A percentile compares a stretch with the other conserved stretches of the same genome.
Conservation (phyloP, 2,113 vertebrate species). For the Hyperopisus bebe region DNA sequence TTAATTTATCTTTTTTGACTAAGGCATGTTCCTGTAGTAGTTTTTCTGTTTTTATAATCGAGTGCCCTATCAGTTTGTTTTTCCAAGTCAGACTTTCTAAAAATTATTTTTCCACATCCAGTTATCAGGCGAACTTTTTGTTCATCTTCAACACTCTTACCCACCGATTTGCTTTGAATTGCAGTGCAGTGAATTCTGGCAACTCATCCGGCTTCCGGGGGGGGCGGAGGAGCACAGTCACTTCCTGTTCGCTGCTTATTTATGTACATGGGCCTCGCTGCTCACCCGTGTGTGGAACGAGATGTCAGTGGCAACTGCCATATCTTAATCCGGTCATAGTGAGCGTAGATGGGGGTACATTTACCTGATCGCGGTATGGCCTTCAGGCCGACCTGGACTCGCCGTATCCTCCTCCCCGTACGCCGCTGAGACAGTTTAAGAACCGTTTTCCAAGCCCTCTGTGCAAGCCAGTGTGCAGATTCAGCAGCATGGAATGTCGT, state of each 20-base stretch:
- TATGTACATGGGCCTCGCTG: neutral
- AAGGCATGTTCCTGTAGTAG: neutral
- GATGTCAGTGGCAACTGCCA: neutral
- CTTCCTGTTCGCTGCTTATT: slow-evolving; percentile 2
- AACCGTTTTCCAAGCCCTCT: neutral
- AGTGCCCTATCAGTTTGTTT: neutral
- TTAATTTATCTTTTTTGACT: neutral
- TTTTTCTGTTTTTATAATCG: neutral
- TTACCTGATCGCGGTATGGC: neutral
- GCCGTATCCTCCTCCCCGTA: neutral
- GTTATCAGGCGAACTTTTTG: neutral
- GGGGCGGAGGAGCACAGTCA: neutral
- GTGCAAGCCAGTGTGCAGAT: neutral
- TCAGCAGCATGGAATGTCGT: neutral
- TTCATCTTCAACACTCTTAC: slow-evolving; percentile 50
- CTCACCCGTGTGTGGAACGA: neutral
- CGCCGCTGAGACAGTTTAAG: neutral
- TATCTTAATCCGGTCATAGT: neutral
- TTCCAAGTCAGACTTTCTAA: neutral
- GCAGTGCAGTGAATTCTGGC: slow-evolving; percentile 20
- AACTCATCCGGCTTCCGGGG: neutral
- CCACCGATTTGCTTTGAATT: slow-evolving; percentile 61
- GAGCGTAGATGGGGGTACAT: neutral
- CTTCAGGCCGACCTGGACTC: neutral
- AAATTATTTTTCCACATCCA: slow-evolving; percentile 23